Conservation (phyloP, 2,888 invertebrate genomes). For the Agrenia bidenticulata region DNA sequence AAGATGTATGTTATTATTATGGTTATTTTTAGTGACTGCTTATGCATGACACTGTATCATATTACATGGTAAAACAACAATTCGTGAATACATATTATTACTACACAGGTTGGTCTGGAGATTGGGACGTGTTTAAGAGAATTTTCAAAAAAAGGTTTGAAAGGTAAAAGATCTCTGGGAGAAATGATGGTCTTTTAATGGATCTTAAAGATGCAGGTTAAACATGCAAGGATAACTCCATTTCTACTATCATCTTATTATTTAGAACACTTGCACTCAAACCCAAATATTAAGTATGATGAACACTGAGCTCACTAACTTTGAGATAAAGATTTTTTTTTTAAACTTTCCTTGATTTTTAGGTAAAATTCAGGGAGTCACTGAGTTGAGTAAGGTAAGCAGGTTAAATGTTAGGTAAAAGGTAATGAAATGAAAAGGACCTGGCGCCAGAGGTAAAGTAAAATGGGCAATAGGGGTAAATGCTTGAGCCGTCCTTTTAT, state of each 20-base stretch:
- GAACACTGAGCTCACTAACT: no score
- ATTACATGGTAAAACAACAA: background rate
- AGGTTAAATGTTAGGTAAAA: slow-evolving; percentile 29
- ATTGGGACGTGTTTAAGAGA: background rate
- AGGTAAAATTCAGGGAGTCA: slow-evolving; percentile 19
- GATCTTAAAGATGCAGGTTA: background rate
- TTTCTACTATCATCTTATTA: background rate
- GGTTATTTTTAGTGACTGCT: slow-evolving; percentile 9
- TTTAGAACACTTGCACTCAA: background rate
- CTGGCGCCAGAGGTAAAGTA: slow-evolving; percentile 48
- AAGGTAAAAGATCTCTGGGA: no score
- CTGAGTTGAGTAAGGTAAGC: slow-evolving; percentile 28
- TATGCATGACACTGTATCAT: slow-evolving; percentile 1
- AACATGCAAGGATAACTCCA: background rate
- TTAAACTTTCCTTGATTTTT: slow-evolving; percentile 7
- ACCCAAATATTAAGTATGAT: background rate
- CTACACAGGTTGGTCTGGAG: background rate
- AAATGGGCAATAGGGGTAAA: slow-evolving; percentile 50
- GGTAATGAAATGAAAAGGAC: slow-evolving; percentile 50
- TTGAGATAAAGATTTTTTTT: no score
- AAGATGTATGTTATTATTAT: background rate
- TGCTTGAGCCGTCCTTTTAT: slow-evolving; percentile 49
- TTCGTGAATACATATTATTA: background rate
- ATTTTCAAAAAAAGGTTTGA: background rate
- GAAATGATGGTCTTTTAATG: slow-evolving; percentile 3